A percentile compares a stretch with the other conserved stretches of the same genome.
Evolutionary conservation across 30 jellyfish, hydroid and myxozoan species (phyloP).

Genomic region (Chrysaora quinquecirrha): DNA sequence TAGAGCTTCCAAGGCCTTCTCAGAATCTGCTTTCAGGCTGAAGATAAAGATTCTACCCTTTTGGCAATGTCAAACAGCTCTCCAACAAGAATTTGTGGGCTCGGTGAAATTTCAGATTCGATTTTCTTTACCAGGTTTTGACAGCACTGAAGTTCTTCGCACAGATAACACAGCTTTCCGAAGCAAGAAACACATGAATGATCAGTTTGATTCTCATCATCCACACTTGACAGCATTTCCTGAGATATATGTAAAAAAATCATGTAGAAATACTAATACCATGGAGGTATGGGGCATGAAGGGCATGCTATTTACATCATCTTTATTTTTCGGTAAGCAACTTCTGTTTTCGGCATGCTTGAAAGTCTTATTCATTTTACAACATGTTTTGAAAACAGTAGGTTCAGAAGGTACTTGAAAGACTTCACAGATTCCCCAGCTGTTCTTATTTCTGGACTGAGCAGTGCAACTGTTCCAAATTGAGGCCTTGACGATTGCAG

Average conservation of each 20-base stretch:
- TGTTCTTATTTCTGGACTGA: no score
- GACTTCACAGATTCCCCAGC: no score
- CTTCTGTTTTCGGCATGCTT: no score
- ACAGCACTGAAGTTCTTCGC: constrained; percentile 3
- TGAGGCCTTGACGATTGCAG: no score
- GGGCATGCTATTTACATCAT: no score
- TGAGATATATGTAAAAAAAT: neutral
- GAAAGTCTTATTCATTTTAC: no score
- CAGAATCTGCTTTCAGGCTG: constrained; percentile 16
- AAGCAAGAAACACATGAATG: neutral
- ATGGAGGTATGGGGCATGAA: no score
- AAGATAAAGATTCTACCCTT: constrained; percentile 11
- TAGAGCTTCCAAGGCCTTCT: constrained; percentile 7
- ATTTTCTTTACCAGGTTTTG: neutral
- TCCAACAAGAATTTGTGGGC: constrained; percentile 4
- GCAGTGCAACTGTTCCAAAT: no score
- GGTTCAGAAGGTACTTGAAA: no score
- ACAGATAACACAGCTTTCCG: neutral
- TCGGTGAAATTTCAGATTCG: constrained; percentile 9
- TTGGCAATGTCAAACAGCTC: constrained; percentile 5
- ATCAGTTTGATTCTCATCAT: neutral
- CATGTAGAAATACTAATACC: neutral
- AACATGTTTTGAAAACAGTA: no score
- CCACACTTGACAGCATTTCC: neutral
- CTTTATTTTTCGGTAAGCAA: no score